phyloP scores from a whole-genome alignment of 2,113 vertebrate genomes.

The Brachyhypopomus occidentalis region DNA sequence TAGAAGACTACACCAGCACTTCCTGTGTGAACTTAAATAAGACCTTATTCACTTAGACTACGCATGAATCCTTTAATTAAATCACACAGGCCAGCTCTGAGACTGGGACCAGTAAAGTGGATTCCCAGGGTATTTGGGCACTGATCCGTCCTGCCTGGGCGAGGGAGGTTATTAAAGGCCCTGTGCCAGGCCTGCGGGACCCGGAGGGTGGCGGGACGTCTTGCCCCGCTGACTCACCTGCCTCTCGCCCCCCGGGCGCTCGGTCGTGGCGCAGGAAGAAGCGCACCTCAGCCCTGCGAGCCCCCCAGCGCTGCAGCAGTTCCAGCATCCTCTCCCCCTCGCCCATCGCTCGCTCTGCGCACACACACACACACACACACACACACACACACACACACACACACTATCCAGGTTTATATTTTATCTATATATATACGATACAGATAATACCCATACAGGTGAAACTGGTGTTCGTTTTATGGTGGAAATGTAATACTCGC shows the following conservation, averaged over 20 bases:
- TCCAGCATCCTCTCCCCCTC: conserved; percentile 92
- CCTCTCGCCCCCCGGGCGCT: conserved; percentile 75
- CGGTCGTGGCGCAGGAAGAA: conserved; percentile 93
- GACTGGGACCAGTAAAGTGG: background rate
- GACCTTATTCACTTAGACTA: background rate
- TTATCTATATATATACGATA: no score
- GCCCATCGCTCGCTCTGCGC: conserved; percentile 84
- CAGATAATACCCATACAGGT: no score
- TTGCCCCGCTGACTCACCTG: conserved; percentile 71
- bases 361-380: conserved; percentile 2
- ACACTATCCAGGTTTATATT: no score
- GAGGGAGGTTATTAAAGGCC: background rate
- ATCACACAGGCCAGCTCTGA: background rate
- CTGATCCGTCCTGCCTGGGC: background rate
- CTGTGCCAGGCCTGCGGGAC: background rate
- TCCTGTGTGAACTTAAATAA: background rate
- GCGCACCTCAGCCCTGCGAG: conserved; percentile 85
- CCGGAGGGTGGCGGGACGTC: background rate
- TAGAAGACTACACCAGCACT: background rate
- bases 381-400: conserved; percentile 17
- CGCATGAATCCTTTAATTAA: background rate
- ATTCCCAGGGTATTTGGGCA: conserved; percentile 6
- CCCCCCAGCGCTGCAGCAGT: conserved; percentile 86
- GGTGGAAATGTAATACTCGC: no score
- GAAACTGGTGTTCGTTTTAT: no score